Evolutionary conservation across 2,888 invertebrate species (phyloP), one percentile per base, ranked within the genome.

Genomic region (Pharmacophagus antenor): DNA sequence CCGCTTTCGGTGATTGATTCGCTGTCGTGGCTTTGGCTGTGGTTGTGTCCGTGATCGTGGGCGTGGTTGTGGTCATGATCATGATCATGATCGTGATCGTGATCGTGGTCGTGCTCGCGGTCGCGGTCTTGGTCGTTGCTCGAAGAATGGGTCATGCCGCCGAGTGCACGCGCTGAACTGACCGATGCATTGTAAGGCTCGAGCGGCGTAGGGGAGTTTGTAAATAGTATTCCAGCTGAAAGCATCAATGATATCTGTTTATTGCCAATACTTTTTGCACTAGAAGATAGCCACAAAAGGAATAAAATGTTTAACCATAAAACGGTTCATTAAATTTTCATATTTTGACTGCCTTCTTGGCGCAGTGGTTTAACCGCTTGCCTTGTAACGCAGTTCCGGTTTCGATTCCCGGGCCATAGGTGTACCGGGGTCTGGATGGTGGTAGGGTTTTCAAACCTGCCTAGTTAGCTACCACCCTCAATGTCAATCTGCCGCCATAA

Each of bases 221-320:
- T 88, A 70, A 94, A 92, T 66, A 95, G 92, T 52, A 94, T 90
- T 51, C 95, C 95, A 71, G 94, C 95, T 95, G 82, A 42, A 91
- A 91, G 50, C 6, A 44, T 10, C 1, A 44, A n/a, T 37, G n/a
- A n/a, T 5, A n/a, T n/a, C 37, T 37, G n/a, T 37, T 37, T n/a
- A 8, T 37, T 37, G n/a, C n/a, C 15, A n/a, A n/a, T 37, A n/a
- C n/a, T n/a, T 37, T 15, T 37, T 15, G 37, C n/a, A n/a, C n/a
- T n/a, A n/a, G n/a, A n/a, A n/a, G n/a, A n/a, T n/a, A n/a, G n/a
- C n/a, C n/a, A n/a, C n/a, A n/a, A n/a, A n/a, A n/a, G n/a, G n/a
- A n/a, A n/a, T n/a, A n/a, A n/a, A n/a, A n/a, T n/a, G n/a, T n/a
- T n/a, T n/a, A n/a, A n/a, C n/a, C n/a, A n/a, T n/a, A n/a, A n/a